A percentile compares a stretch with the other conserved stretches of the same genome.
These are phyloP conservation scores for Spodoptera picta DNA, from an alignment of 2,888 invertebrate genomes.

Conservation along the genomic window DNA sequence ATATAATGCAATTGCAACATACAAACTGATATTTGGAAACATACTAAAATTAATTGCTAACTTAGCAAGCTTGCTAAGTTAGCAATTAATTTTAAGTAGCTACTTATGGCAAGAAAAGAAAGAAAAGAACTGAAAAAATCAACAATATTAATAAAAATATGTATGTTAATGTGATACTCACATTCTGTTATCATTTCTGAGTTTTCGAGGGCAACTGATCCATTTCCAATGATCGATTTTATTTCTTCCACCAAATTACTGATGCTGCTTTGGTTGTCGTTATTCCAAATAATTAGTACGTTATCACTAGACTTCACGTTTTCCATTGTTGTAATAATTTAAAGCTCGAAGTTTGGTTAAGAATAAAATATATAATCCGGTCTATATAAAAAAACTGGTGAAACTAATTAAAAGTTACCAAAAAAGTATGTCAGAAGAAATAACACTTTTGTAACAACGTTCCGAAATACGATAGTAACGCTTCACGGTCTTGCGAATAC, in stretches of 20 bases:
- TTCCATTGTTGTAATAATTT: slow-evolving; percentile 66
- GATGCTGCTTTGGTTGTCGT: slow-evolving; percentile 81
- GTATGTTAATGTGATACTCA: slow-evolving; percentile 71
- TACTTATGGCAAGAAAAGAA: background rate
- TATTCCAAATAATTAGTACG: slow-evolving; percentile 89
- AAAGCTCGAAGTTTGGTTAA: background rate
- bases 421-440: background rate
- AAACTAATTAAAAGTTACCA: background rate
- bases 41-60: background rate
- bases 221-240: slow-evolving; percentile 80
- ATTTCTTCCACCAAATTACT: slow-evolving; percentile 86
- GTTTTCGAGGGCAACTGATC: slow-evolving; percentile 89
- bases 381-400: background rate
- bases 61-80: background rate
- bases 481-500: slow-evolving; percentile 13
- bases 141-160: background rate
- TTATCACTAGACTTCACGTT: slow-evolving; percentile 76
- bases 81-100: too few relatives aligned
- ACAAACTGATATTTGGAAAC: too few relatives aligned
- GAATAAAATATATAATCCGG: slow-evolving; percentile 1
- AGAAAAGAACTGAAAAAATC: too few relatives aligned
- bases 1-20: too few relatives aligned
- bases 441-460: background rate
- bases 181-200: slow-evolving; percentile 88
- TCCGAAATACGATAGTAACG: slow-evolving; percentile 10